Evolutionary conservation across 2,888 invertebrate genomes (phyloP), one percentile per base, ranked within the genome.

Genomic region (Diarsia dahlii): DNA sequence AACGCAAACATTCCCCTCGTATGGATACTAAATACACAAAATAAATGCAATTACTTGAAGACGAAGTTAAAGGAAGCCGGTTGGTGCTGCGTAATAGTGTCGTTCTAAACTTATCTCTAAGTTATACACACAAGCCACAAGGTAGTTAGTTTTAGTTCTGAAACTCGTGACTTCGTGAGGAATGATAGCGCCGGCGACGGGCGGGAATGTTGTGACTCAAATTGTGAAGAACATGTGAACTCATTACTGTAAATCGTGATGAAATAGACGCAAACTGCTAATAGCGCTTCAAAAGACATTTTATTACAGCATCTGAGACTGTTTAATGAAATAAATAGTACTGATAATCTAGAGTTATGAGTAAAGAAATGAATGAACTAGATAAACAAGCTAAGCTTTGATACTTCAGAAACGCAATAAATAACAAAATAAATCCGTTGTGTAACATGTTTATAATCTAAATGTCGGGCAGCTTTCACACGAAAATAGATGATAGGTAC

Each of bases 1-100:
- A 95, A 92, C 92, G 92, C 92, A 92, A 93, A 94, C 92, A 94
- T 92, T 91, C 92, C 89, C 85, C 74, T 82, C 83, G 79, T 85
- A 90, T 87, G 81, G 84, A 81, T 86, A 82, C 81, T 88, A 88
- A 90, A 91, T 84, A 89, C 85, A 90, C 90, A 89, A 92, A 92
- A 92, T 91, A 89, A 90, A 91, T 90, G 88, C 89, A 90, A 91
- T 89, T 89, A 90, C 87, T 87, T 80, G 69, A 86, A 86, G 80
- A 86, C 82, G 73, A 84, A 85, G 86, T 87, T 81, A 69, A 80
- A 87, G 80, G 86, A 87, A 84, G 83, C 80, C 84, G 71, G 72
- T 68, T 58, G 67, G 74, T 79, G 78, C 85, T 73, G 70, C 84
- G 84, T 69, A 60, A 76, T 85, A 68, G 79, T 78, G 64, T 46